Conservation (phyloP, 1,140 invertebrate species). For the Drosophila navojoa region DNA sequence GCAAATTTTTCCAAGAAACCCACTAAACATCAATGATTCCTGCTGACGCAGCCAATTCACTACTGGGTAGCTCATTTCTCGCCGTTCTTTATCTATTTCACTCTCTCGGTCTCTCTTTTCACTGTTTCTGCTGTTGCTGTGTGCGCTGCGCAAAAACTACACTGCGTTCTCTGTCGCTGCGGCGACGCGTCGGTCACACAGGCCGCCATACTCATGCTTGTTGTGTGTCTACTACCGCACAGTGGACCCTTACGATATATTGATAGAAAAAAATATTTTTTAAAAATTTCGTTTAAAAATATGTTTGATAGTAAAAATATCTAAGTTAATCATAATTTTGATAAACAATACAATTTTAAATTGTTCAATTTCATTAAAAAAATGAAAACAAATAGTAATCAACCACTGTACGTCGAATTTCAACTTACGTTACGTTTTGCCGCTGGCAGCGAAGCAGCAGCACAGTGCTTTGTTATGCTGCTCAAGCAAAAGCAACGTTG, state of each 20-base stretch:
- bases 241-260: background rate
- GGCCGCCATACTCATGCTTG: conserved; percentile 49
- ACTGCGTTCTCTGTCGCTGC: conserved; percentile 53
- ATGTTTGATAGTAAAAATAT: background rate
- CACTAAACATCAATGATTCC: conserved; percentile 31
- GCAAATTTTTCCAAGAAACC: conserved; percentile 20
- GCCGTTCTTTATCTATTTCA: conserved; percentile 3
- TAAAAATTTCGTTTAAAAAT: too few relatives aligned
- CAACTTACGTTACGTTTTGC: conserved; percentile 54
- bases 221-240: conserved; percentile 36
- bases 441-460: conserved; percentile 55
- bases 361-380: background rate
- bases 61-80: conserved; percentile 38
- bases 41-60: conserved; percentile 43
- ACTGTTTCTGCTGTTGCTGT: conserved; percentile 46
- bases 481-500: conserved; percentile 55
- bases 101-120: background rate
- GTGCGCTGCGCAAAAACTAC: conserved; percentile 73
- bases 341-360: background rate
- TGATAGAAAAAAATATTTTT: too few relatives aligned
- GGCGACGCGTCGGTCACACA: conserved; percentile 31
- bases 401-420: conserved; percentile 30
- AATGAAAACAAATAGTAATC: background rate
- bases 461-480: conserved; percentile 53
- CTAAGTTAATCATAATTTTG: background rate